Percentiles rank a stretch among this genome's conserved stretches.
These are phyloP conservation scores for Ophion obscuratus DNA, from an alignment of 2,888 invertebrate genomes.

Conservation along the genomic window DNA sequence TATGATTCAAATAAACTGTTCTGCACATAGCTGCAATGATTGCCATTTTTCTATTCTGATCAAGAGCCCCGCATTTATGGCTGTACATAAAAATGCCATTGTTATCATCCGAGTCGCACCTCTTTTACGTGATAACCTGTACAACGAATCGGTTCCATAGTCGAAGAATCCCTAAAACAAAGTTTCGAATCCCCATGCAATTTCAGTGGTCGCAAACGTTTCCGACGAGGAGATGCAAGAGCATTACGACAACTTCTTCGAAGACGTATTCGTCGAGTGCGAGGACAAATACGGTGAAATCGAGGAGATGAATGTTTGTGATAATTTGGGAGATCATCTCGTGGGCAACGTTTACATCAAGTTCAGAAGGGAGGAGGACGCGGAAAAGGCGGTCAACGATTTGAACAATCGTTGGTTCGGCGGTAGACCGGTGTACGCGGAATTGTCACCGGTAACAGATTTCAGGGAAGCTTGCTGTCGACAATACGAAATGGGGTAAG, in stretches of 20 bases:
- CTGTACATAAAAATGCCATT: too few relatives aligned
- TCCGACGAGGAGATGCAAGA: slow-evolving; percentile 99
- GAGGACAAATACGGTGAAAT: slow-evolving; percentile 99
- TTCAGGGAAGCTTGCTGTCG: slow-evolving; percentile 99
- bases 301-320: slow-evolving; percentile 99
- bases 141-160: not conserved
- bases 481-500: slow-evolving; percentile 98
- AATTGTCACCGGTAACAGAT: slow-evolving; percentile 99
- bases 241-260: slow-evolving; percentile 99
- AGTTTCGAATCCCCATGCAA: slow-evolving; percentile 48
- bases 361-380: slow-evolving; percentile 99
- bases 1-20: too few relatives aligned
- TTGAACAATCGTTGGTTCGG: slow-evolving; percentile 99
- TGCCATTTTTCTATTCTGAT: too few relatives aligned
- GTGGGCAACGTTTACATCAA: slow-evolving; percentile 99
- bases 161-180: too few relatives aligned
- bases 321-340: slow-evolving; percentile 98
- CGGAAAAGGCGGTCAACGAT: slow-evolving; percentile 98
- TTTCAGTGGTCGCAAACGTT: slow-evolving; percentile 94
- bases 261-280: slow-evolving; percentile 99
- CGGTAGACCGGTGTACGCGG: slow-evolving; percentile 98
- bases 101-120: not conserved
- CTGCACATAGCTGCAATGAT: too few relatives aligned
- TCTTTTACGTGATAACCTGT: not conserved
- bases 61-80: too few relatives aligned